Conservation (phyloP, 2,797 vertebrate species). For the Pantherophis vulpinus region DNA sequence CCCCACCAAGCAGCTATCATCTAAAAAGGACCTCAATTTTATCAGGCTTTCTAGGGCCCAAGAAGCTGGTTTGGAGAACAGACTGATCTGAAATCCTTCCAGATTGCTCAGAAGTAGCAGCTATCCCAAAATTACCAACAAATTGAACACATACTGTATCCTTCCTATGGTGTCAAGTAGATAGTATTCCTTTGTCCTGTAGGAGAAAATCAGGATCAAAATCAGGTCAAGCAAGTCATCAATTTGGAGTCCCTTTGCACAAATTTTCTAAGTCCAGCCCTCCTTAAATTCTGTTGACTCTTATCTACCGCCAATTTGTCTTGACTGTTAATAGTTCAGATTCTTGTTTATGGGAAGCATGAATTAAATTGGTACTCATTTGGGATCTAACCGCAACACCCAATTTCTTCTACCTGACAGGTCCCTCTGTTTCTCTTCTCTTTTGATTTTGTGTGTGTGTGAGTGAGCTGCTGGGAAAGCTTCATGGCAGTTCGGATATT, state of each 20-base stretch:
- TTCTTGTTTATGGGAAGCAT: background rate
- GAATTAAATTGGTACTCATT: background rate
- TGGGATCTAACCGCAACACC: background rate
- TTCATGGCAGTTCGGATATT: conserved; percentile 12
- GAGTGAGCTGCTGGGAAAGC: conserved; percentile 20
- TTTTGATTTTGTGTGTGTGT: conserved; percentile 6
- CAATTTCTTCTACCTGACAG: background rate
- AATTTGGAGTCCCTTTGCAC: background rate
- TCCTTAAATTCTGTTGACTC: background rate
- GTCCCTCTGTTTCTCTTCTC: background rate
- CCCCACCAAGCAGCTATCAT: conserved; percentile 8
- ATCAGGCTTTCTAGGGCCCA: background rate
- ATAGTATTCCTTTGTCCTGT: conserved; percentile 18
- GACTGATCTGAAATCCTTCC: conserved; percentile 55
- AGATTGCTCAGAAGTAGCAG: conserved; percentile 49
- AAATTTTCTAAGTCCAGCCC: background rate
- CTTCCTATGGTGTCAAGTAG: conserved; percentile 54
- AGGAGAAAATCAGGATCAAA: background rate
- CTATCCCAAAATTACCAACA: conserved; percentile 64
- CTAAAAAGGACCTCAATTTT: conserved; percentile 4
- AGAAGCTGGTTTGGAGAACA: conserved; percentile 34
- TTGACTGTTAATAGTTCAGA: background rate
- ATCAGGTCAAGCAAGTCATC: background rate
- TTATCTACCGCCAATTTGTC: background rate
- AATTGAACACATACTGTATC: conserved; percentile 56